Percentiles rank a stretch among this genome's conserved stretches.
phyloP scores from a whole-genome alignment of 2,888 invertebrate species.

The Microplitis deprimator region DNA sequence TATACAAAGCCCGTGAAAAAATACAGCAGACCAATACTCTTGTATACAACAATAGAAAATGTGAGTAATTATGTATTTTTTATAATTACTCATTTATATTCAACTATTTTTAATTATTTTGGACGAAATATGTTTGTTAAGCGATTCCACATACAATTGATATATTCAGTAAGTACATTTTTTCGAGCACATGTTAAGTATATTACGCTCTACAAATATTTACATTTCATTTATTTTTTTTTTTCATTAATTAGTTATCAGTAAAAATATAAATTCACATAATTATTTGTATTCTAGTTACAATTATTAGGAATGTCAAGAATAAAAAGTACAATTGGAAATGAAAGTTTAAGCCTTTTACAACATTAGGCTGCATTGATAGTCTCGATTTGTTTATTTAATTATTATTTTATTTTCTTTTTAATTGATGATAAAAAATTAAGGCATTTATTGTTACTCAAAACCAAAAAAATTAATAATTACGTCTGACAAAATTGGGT shows the following conservation, averaged over 20 bases:
- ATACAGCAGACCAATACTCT: constrained; percentile 61
- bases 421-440: background rate
- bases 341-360: background rate
- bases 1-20: constrained; percentile 70
- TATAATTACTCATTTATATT: constrained; percentile 32
- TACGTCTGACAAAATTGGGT: background rate
- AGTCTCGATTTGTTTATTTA: background rate
- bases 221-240: constrained; percentile 3
- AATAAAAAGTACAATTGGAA: background rate
- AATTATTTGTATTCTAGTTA: background rate
- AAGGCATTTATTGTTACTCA: background rate
- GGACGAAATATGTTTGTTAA: constrained; percentile 28
- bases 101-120: constrained; percentile 26
- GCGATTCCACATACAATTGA: constrained; percentile 10
- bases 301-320: background rate
- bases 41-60: constrained; percentile 23
- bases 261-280: constrained; percentile 10
- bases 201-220: constrained; percentile 3
- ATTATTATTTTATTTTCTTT: background rate
- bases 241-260: background rate
- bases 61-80: constrained; percentile 31
- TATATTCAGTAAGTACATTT: constrained; percentile 25
- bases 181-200: constrained; percentile 8
- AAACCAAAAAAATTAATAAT: background rate
- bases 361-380: background rate